Evolutionary conservation across 2,797 vertebrate genomes (phyloP), one percentile per base, ranked within the genome.

Genomic region (Ataeniobius toweri): DNA sequence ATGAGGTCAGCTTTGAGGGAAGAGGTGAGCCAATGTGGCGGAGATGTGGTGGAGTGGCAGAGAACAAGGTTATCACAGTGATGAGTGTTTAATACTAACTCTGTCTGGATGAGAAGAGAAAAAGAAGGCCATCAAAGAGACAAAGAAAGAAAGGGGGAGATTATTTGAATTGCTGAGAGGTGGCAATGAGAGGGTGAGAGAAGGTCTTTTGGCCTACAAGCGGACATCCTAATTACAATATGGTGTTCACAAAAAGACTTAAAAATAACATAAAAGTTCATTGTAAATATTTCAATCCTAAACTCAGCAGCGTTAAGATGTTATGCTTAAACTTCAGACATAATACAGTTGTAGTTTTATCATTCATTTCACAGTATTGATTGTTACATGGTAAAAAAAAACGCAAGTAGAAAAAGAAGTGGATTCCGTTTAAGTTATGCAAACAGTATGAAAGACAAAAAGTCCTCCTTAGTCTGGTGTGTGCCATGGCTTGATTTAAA

Each of bases 31-130:
- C 74, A 82, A 90, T 84, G 86, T 85, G 82, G 77, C 80, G 76
- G 82, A 91, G 88, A 83, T 85, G 85, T 74, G 86, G 83, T 85
- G 76, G 89, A 92, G 92, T 92, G 91, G 78, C 78, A 80, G 81
- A 76, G 83, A 88, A 84, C 71, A 26, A 78, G 89, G 91, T 95
- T 95, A 95, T 96, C 95, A n/a, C 58, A 6, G 86, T 13, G 88
- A 88, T 90, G 93, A 95, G 93, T 93, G 93, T 72, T 86, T 71
- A 90, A 92, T 88, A 88, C 88, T 65, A 86, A 86, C 88, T 78
- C 83, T 82, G 91, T 91, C 91, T 87, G 85, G 74, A 81, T 31
- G 63, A 61, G 76, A 85, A 75, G 81, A 80, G 82, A 56, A 77
- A 53, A 75, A 68, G 70, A 72, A 58, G 67, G 61, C 58, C 61